These are phyloP conservation scores for Crocuta crocuta DNA, from an alignment of 2,113 vertebrate genomes.

Conservation along the genomic window DNA sequence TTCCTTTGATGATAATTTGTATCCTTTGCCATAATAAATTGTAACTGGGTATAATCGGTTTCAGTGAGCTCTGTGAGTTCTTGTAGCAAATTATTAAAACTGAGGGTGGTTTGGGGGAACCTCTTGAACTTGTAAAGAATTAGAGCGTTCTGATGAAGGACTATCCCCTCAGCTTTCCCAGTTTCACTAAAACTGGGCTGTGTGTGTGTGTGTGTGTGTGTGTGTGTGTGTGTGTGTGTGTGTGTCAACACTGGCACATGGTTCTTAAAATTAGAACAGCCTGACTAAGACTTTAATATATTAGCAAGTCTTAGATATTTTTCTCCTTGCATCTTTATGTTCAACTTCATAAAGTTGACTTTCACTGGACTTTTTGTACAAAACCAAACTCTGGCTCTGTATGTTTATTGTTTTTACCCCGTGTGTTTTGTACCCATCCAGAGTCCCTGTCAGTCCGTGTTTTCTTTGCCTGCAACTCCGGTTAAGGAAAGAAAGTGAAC, in stretches of 20 bases:
- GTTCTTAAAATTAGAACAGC: conserved; percentile 73
- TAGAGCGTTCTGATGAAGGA: background rate
- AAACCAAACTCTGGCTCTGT: conserved; percentile 28
- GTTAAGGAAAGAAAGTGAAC: conserved; percentile 81
- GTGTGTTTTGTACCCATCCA: conserved; percentile 56
- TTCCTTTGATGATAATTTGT: background rate
- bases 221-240: no score
- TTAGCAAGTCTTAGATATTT: conserved; percentile 1
- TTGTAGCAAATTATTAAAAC: background rate
- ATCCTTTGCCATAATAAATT: background rate
- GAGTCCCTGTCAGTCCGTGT: conserved; percentile 66
- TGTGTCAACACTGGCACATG: conserved; percentile 66
- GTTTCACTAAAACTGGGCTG: background rate
- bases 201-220: background rate
- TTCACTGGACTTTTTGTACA: background rate
- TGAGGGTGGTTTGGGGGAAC: background rate
- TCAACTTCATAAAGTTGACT: no score
- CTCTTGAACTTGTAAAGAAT: background rate
- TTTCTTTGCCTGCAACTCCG: conserved; percentile 74
- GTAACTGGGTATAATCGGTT: background rate
- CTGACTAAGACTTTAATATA: background rate
- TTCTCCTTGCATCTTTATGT: background rate
- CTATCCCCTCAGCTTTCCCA: background rate
- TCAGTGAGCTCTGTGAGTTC: background rate
- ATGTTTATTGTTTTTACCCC: conserved; percentile 69